Base-by-base conservation (phyloP, 2,113 vertebrate genomes). In the Ondatra zibethicus region DNA sequence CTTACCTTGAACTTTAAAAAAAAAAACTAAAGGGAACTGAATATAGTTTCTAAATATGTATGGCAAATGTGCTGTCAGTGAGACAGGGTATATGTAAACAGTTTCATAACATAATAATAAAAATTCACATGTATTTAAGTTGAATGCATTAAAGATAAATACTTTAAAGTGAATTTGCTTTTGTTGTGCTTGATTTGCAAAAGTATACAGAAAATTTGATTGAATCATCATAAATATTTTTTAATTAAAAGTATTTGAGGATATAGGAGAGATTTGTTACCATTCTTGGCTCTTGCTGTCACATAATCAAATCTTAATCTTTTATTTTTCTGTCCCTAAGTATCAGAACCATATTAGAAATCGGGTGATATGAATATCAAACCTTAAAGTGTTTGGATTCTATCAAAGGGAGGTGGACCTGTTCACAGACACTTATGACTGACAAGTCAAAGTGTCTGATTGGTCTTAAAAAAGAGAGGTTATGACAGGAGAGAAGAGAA, bases 171-270 rank as follows among this genome's bases (percentile, higher is more conserved):
- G 6, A 33, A 77, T 88, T 96, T 78, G 92, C 9, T 17, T 93
- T 96, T 19, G 91, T 39, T 66, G 31, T 92, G 29, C 11, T 87
- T 96, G 36, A 13, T 21, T 90, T 91, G 31, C 1, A 92, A 92
- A 91, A 92, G 63, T 70, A 92, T 73, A 61, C 45, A 75, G 7
- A 88, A 33, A 81, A 86, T 68, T 88, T 96, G 77, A 89, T 75
- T 42, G 39, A 89, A 90, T 66, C 14, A 68, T 80, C 17, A 68
- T 21, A 80, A 93, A 93, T 80, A 75, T 55, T 96, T 96, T 93
- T 89, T 88, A 92, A 70, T 77, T 88, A 90, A 93, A 96, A 92
- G 47, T 75, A 89, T 84, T 31, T 91, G 42, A 94, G 97, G 33
- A 86, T 66, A 42, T 1, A 86, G 16, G 21, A 92, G 39, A 88